Conservation (phyloP, 2,113 vertebrate species). For the Stegostoma tigrinum region DNA sequence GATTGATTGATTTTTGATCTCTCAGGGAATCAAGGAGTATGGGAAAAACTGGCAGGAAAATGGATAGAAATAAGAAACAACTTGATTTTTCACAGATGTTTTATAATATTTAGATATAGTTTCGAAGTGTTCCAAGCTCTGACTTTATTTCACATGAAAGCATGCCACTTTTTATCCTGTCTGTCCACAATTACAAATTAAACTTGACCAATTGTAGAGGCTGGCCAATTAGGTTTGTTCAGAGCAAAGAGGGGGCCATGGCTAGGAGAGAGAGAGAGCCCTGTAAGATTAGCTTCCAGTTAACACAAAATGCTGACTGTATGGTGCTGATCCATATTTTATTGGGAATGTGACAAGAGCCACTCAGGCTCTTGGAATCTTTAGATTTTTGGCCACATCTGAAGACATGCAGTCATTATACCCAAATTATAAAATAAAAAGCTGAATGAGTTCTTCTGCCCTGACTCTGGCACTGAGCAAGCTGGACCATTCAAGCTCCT, state of each 20-base stretch:
- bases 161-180: neutral
- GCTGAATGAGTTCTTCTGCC: neutral
- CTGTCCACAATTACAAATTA: neutral
- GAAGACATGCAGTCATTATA: neutral
- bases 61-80: neutral
- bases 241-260: neutral
- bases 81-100: neutral
- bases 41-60: neutral
- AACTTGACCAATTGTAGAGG: neutral
- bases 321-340: neutral
- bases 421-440: neutral
- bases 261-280: neutral
- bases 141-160: neutral
- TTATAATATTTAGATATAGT: neutral
- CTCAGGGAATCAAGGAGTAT: neutral
- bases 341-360: neutral
- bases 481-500: neutral
- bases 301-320: neutral
- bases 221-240: neutral
- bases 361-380: neutral
- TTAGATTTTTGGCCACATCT: neutral
- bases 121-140: too few relatives aligned
- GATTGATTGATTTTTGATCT: neutral
- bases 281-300: neutral
- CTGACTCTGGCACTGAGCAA: neutral